phyloP scores from a whole-genome alignment of 1,140 invertebrate genomes.

The Zaprionus davidi region DNA sequence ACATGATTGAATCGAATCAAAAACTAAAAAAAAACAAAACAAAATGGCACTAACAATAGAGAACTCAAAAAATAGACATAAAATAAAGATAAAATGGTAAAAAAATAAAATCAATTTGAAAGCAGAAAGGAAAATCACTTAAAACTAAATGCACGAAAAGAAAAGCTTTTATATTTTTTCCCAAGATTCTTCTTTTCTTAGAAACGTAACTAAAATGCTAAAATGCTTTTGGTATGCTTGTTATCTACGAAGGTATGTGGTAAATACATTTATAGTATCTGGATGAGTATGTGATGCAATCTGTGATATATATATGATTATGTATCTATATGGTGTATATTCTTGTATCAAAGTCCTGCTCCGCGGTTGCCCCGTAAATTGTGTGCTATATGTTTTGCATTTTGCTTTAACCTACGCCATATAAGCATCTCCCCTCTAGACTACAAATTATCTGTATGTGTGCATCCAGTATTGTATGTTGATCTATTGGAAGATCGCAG shows the following conservation, averaged over 20 bases:
- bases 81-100: conserved; percentile 29
- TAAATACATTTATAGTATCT: conserved; percentile 42
- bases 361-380: conserved; percentile 15
- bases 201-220: conserved; percentile 51
- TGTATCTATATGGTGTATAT: conserved; percentile 26
- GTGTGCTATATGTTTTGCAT: conserved; percentile 35
- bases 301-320: conserved; percentile 34
- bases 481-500: conserved; percentile 89
- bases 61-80: conserved; percentile 19
- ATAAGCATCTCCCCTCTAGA: conserved; percentile 62
- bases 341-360: conserved; percentile 59
- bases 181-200: conserved; percentile 27
- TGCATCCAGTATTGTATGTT: background rate
- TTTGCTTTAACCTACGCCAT: conserved; percentile 75
- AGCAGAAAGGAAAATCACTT: conserved; percentile 27
- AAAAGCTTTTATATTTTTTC: conserved; percentile 3
- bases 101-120: conserved; percentile 13
- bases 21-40: conserved; percentile 15
- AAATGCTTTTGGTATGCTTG: conserved; percentile 74
- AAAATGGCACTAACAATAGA: conserved; percentile 67
- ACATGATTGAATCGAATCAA: conserved; percentile 14
- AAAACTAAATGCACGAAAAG: conserved; percentile 36
- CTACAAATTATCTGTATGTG: conserved; percentile 49
- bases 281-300: conserved; percentile 36
- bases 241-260: conserved; percentile 34